Base-by-base conservation (phyloP, 2,888 invertebrate genomes). In the Urechis unicinctus region DNA sequence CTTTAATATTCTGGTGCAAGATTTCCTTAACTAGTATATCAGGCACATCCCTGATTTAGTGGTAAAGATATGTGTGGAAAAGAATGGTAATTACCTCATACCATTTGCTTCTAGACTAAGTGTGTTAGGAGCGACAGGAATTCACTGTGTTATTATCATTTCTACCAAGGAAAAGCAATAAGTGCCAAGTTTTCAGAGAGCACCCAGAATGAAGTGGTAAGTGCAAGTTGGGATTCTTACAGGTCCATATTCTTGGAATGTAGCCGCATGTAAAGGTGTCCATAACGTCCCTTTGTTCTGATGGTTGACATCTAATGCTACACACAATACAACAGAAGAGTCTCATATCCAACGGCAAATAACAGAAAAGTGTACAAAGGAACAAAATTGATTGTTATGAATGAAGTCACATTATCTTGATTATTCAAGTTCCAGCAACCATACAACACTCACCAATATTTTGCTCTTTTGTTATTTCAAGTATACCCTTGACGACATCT, bases 221-320 rank as follows among this genome's bases (percentile, higher is more conserved):
- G n/a, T n/a, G n/a, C 13, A 45, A 6, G 22, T 9, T 45, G 22
- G 17, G 41, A 24, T 17, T 63, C 72, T 62, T 63, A 75, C 74
- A 2, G 73, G 73, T 1, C 74, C 74, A 62, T 73, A 69, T 66
- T 75, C 75, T 55, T 75, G 74, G 55, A 74, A 75, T 47, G 71
- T 65, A 9, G 74, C 73, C 26, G 75, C 75, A 66, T 75, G 75
- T 3, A 75, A 66, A 2, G 75, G 73, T 2, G 75, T 74, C 75
- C 75, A 75, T 42, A 68, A 53, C 13, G 73, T 72, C 26, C 62
- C 63, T 42, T 63, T 64, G 61, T 75, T 75, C 58, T 70, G 68
- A 50, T 61, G 55, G 58, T 73, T 74, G 21, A 70, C 64, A 60
- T 71, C 72, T 68, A 60, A 17, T 48, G 31, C 57, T 57, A 50